These are phyloP conservation scores for Fragum sueziense DNA, from an alignment of 2,888 invertebrate genomes.

Conservation along the genomic window DNA sequence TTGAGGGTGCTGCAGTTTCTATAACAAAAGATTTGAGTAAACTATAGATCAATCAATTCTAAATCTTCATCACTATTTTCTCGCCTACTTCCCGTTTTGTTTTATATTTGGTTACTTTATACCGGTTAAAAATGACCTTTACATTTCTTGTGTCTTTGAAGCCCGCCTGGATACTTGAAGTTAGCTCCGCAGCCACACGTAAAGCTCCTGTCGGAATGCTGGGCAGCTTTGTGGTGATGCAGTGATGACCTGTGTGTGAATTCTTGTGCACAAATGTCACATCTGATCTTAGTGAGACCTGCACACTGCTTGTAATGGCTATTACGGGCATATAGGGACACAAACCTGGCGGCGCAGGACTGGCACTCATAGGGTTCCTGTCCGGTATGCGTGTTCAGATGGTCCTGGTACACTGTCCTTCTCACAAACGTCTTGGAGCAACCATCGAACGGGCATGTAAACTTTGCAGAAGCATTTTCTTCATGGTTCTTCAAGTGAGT, in stretches of 20 bases:
- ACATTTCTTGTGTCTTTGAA: too few species aligned
- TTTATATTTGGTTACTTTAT: too few species aligned
- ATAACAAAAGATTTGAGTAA: too few species aligned
- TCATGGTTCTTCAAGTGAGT: neutral
- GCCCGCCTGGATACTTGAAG: too few species aligned
- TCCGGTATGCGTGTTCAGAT: neutral
- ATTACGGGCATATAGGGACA: too few species aligned
- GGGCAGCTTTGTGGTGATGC: neutral
- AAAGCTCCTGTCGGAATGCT: neutral
- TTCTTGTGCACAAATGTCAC: neutral
- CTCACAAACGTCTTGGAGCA: neutral
- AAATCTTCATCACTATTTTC: too few species aligned
- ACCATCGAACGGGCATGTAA: neutral
- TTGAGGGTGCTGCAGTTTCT: too few species aligned
- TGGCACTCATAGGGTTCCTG: neutral
- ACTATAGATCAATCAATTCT: too few species aligned
- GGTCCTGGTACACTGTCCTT: neutral
- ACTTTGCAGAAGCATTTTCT: neutral
- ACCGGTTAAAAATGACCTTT: too few species aligned
- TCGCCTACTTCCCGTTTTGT: too few species aligned
- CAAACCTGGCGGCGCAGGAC: too few species aligned
- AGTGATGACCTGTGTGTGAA: neutral
- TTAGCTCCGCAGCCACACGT: neutral
- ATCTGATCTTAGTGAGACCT: neutral
- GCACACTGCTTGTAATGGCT: neutral